A percentile compares a stretch with the other conserved stretches of the same genome.
Evolutionary conservation across 2,888 invertebrate species (phyloP).

Genomic region (Acleris laterana): DNA sequence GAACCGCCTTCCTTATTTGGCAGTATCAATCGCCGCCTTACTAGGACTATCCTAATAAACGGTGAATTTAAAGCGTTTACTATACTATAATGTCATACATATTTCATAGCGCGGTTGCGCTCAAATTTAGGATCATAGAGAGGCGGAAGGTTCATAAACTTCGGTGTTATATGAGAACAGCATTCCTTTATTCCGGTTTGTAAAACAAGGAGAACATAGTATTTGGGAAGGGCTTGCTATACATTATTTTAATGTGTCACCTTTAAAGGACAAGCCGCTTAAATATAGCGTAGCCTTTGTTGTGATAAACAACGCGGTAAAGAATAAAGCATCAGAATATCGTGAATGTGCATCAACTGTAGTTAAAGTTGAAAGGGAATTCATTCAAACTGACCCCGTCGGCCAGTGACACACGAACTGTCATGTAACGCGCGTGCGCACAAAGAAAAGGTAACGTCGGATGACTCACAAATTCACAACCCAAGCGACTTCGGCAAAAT

Average conservation of each 20-base stretch:
- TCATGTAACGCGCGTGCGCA: conserved; percentile 33
- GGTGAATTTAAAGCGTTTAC: conserved; percentile 25
- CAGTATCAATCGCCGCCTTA: conserved; percentile 53
- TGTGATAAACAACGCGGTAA: too few species aligned
- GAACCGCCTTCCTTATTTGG: conserved; percentile 64
- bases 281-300: too few species aligned
- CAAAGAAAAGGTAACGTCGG: conserved; percentile 34
- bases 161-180: conserved; percentile 1
- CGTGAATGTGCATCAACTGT: too few species aligned
- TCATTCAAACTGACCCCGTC: conserved; percentile 13
- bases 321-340: too few species aligned
- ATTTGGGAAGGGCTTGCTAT: too few species aligned
- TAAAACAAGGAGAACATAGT: too few species aligned
- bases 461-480: conserved; percentile 34
- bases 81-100: conserved; percentile 12
- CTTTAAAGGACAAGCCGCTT: too few species aligned
- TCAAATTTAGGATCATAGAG: background rate
- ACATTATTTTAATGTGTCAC: too few species aligned
- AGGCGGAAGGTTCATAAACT: conserved; percentile 2
- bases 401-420: conserved; percentile 19
- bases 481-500: conserved; percentile 33
- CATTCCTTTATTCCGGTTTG: conserved; percentile 1
- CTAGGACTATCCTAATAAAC: conserved; percentile 49
- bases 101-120: conserved; percentile 8
- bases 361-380: background rate